Base-by-base conservation (phyloP, 2,888 invertebrate species). In the Drosophila phalerata region DNA sequence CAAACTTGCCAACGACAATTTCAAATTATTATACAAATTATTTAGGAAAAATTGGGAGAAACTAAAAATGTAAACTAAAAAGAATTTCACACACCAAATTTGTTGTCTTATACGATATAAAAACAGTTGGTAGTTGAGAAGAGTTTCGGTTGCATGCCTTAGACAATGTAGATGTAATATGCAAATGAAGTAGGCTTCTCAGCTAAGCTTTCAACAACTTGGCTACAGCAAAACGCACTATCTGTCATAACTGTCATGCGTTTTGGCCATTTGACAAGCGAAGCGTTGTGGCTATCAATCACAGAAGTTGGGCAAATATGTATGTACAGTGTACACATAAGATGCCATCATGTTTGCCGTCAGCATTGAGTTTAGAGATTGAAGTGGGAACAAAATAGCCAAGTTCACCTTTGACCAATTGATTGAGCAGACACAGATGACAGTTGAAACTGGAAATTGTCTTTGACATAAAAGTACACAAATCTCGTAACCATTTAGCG, bases 201-300 rank as follows among this genome's bases (percentile, higher is more conserved):
- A 28, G 19, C 5, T 42, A 25, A 22, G 51, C 11, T 61, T 42
- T 28, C 53, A 67, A 25, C 42, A 55, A 63, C 55, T 62, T 45
- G 56, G 17, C 43, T 43, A 37, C 42, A 55, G 45, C 43, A 55
- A n/a, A 42, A 43, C 47, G 34, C 53, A 67, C 67, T 57, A 63
- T 68, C 45, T 48, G 68, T 63, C 63, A 68, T 63, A 63, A 52
- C 68, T 63, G 63, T 52, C 62, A 38, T 37, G 30, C 11, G 30
- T 10, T n/a, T 34, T 15, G 17, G 42, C 30, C 40, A 28, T 17
- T 9, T 28, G 40, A 40, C 42, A 48, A 53, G 53, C 53, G 22
- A 15, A 45, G 22, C 60, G 30, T 32, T 62, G 53, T 51, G 30
- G 42, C 40, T 25, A 67, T 67, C 62, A 55, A 67, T 67, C 63